phyloP scores from a whole-genome alignment of 2,113 vertebrate species.

The Centrocercus urophasianus region DNA sequence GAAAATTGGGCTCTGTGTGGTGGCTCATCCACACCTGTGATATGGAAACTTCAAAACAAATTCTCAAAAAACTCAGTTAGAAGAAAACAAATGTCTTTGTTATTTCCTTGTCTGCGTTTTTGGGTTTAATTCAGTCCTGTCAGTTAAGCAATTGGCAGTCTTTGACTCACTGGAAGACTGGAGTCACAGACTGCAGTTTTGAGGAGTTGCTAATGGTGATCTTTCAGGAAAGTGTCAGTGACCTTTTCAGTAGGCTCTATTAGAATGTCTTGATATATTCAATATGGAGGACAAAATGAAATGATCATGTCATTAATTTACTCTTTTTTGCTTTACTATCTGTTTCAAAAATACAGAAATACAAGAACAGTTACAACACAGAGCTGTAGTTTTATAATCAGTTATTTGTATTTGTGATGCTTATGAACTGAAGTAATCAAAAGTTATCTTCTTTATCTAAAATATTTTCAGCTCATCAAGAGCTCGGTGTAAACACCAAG shows the following conservation, averaged over 20 bases:
- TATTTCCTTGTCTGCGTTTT: neutral
- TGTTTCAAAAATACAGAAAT: neutral
- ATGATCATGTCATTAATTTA: neutral
- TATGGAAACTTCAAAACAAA: neutral
- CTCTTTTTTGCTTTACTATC: neutral
- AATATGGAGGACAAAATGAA: neutral
- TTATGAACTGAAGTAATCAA: neutral
- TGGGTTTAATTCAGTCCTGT: neutral
- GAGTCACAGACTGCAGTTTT: neutral
- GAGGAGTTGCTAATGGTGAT: neutral
- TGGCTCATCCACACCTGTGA: neutral
- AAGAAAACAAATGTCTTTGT: neutral
- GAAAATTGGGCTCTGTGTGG: neutral
- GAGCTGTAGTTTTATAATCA: neutral
- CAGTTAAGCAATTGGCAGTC: neutral
- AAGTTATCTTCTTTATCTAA: neutral
- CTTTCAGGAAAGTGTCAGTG: neutral
- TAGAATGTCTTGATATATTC: neutral
- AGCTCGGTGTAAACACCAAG: neutral
- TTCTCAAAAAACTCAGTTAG: neutral
- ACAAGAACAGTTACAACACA: neutral
- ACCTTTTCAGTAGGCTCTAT: neutral
- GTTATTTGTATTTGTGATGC: neutral
- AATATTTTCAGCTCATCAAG: neutral
- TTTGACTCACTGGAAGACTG: neutral